These are phyloP conservation scores for Tetramorium alpestre DNA, from an alignment of 1,140 invertebrate species.

Conservation along the genomic window DNA sequence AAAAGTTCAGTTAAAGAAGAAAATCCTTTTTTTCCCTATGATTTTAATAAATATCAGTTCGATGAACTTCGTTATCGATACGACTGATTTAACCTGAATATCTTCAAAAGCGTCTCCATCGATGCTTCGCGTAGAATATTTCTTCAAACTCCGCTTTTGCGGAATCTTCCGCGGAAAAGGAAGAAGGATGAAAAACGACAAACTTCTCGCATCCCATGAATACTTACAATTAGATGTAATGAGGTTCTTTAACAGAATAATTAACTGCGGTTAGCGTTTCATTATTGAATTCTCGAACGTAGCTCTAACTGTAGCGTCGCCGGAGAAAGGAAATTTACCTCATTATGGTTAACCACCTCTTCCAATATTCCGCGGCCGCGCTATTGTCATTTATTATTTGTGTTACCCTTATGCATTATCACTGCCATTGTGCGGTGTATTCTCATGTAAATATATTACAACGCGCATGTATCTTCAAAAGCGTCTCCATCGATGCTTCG, in stretches of 20 bases:
- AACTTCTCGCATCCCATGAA: conserved; percentile 3
- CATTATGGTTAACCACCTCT: conserved; percentile 27
- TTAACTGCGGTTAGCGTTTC: conserved; percentile 45
- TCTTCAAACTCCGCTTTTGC: background rate
- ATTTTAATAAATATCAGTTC: background rate
- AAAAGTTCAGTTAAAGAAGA: background rate
- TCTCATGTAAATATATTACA: conserved; percentile 35
- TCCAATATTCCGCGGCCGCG: background rate
- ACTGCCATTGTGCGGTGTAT: background rate
- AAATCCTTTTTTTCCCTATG: background rate
- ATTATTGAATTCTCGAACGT: conserved; percentile 46
- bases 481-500: background rate
- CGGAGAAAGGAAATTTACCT: conserved; percentile 51
- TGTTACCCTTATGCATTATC: conserved; percentile 42
- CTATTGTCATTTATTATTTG: conserved; percentile 48
- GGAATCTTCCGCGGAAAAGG: background rate
- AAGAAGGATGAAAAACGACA: background rate
- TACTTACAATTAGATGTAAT: conserved; percentile 16
- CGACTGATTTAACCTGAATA: background rate
- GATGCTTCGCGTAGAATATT: background rate
- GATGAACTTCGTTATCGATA: background rate
- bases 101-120: too few species aligned
- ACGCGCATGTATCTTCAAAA: background rate
- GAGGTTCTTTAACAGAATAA: background rate
- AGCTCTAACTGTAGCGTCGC: background rate